Evolutionary conservation across 2,888 invertebrate species (phyloP).

Genomic region (Eupsilia transversa): DNA sequence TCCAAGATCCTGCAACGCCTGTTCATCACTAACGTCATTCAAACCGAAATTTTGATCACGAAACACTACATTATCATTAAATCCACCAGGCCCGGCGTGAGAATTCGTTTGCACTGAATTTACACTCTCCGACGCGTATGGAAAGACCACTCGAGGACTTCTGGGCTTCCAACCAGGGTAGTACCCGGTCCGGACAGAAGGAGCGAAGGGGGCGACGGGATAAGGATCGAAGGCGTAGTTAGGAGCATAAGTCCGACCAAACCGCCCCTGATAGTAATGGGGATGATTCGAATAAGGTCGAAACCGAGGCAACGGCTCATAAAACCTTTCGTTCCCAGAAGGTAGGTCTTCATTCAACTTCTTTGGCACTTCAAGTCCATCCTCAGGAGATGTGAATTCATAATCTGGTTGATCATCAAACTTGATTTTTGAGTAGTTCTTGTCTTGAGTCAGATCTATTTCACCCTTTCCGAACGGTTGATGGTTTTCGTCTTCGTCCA

Average conservation of each 20-base stretch:
- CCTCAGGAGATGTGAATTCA: constrained; percentile 84
- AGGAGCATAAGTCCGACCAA: constrained; percentile 83
- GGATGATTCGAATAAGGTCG: constrained; percentile 76
- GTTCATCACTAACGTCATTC: constrained; percentile 91
- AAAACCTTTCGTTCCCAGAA: constrained; percentile 84
- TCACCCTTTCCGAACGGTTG: constrained; percentile 84
- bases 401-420: constrained; percentile 88
- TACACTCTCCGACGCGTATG: constrained; percentile 83
- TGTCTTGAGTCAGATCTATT: constrained; percentile 83
- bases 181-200: constrained; percentile 80
- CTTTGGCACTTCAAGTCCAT: constrained; percentile 57
- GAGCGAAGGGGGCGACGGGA: constrained; percentile 68
- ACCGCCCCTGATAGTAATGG: constrained; percentile 82
- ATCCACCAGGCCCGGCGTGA: constrained; percentile 80
- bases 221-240: constrained; percentile 81
- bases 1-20: constrained; percentile 91
- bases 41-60: constrained; percentile 91
- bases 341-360: constrained; percentile 71
- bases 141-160: constrained; percentile 88
- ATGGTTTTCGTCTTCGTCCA: constrained; percentile 84
- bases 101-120: constrained; percentile 87
- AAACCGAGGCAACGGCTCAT: constrained; percentile 80
- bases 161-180: constrained; percentile 87
- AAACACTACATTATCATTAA: constrained; percentile 87
- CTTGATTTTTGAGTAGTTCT: constrained; percentile 83